Evolutionary conservation across 2,113 vertebrate species (phyloP), one percentile per base, ranked within the genome.

Genomic region (Hippocampus mohnikei): DNA sequence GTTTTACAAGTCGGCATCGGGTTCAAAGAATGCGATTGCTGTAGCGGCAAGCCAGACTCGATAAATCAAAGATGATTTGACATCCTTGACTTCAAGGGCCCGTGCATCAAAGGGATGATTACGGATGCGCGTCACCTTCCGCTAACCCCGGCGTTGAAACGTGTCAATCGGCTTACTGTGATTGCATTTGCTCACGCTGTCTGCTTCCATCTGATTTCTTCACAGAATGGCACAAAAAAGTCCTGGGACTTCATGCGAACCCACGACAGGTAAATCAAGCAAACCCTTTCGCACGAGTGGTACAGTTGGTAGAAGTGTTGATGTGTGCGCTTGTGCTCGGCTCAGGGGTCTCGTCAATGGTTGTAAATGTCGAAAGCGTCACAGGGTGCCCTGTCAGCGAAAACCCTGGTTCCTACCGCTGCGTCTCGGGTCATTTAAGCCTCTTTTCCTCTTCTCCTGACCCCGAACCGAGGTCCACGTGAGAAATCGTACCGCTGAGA

Each of bases 181-280:
- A 13, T 71, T 74, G 5, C 64, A 3, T 72, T 59, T 13, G 62
- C 69, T 77, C 1, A 40, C 69, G 59, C 20, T 75, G 52, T 78
- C 68, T 21, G 0, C 70, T 67, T 71, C 56, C 85, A n/a, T 79
- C 27, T 75, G 76, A 27, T 73, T 82, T 69, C 20, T 85, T 85
- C 20, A n/a, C 85, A 96, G 95, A 95, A 96, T 83, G 95, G 94
- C 72, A 89, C 90, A 63, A 94, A 93, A 91, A 96, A 95, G 88
- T 89, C 83, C 71, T 96, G 95, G 95, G 95, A 96, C 89, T 96
- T 94, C 87, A 95, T 96, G 95, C 91, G 91, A 86, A 94, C 94
- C 15, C 94, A 95, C 84, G 95, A 96, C 92, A 96, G 95, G 95
- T 96, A 91, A 92, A 79, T 74, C 10, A 8, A 13, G 55, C 16